Percentiles rank a stretch among this genome's conserved stretches.
phyloP scores from a whole-genome alignment of 2,113 vertebrate species.

The Chamaetylas fuelleborni region DNA sequence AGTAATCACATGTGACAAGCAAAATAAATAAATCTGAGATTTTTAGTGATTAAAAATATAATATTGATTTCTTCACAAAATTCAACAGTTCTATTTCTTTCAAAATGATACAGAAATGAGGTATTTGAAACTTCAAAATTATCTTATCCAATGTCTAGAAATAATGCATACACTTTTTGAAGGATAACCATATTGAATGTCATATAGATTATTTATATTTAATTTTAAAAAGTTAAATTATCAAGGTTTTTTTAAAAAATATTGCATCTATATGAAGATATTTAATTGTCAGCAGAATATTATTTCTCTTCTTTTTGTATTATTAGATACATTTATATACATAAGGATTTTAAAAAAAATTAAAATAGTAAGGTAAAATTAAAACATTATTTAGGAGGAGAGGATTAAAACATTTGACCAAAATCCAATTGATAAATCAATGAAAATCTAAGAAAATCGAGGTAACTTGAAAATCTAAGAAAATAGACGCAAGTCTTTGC shows the following conservation, averaged over 20 bases:
- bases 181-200: not conserved
- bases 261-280: not conserved
- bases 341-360: not conserved
- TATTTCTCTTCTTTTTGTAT: not conserved
- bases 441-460: not conserved
- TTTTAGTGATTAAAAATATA: not conserved
- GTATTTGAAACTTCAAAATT: not conserved
- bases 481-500: not conserved
- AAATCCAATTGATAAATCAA: not conserved
- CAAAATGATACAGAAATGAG: not conserved
- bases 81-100: not conserved
- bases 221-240: not conserved
- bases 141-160: not conserved
- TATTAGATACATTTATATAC: not conserved
- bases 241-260: accelerated
- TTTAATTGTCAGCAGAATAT: not conserved
- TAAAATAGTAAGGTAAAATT: not conserved
- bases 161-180: not conserved
- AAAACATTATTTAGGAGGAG: not conserved
- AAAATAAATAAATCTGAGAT: not conserved
- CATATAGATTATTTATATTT: not conserved
- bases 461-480: no score
- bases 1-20: not conserved
- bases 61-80: not conserved
- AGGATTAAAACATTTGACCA: not conserved